These are phyloP conservation scores for Emydura subglobosa DNA, from an alignment of 2,113 vertebrate genomes.

Conservation along the genomic window DNA sequence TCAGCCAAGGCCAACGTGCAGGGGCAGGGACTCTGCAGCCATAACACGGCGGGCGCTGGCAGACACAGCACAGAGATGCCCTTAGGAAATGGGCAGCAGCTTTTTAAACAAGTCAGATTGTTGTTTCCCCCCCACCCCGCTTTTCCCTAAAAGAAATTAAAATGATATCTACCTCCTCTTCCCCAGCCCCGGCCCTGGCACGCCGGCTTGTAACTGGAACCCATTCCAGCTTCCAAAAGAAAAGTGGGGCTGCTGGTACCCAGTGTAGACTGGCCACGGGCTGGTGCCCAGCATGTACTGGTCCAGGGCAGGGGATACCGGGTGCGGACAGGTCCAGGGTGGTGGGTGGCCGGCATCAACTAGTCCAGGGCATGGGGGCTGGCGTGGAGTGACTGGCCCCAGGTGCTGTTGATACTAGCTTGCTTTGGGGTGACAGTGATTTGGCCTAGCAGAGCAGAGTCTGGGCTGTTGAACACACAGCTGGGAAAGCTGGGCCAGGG, in stretches of 20 bases:
- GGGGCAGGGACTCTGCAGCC: not conserved
- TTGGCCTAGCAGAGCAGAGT: not conserved
- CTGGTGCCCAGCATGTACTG: not conserved
- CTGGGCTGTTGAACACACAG: no score
- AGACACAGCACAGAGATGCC: not conserved
- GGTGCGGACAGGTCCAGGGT: no score
- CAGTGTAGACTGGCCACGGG: not conserved
- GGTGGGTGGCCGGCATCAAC: no score
- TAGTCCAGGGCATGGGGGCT: no score
- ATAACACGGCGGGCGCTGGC: rapidly evolving
- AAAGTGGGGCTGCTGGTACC: not conserved
- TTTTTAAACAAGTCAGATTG: not conserved
- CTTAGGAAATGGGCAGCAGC: not conserved
- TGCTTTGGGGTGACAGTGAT: not conserved
- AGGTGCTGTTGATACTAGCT: not conserved
- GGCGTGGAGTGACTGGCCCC: not conserved
- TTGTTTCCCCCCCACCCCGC: rapidly evolving
- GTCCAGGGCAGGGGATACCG: not conserved
- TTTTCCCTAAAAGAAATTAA: not conserved
- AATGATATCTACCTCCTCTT: no score
- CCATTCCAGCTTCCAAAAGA: not conserved
- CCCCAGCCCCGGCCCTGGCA: not conserved
- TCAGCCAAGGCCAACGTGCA: not conserved
- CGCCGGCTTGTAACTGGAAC: not conserved
- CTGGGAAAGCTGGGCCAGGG: not conserved